Conservation (phyloP, 2,113 vertebrate genomes). For the Calidris pygmaea region DNA sequence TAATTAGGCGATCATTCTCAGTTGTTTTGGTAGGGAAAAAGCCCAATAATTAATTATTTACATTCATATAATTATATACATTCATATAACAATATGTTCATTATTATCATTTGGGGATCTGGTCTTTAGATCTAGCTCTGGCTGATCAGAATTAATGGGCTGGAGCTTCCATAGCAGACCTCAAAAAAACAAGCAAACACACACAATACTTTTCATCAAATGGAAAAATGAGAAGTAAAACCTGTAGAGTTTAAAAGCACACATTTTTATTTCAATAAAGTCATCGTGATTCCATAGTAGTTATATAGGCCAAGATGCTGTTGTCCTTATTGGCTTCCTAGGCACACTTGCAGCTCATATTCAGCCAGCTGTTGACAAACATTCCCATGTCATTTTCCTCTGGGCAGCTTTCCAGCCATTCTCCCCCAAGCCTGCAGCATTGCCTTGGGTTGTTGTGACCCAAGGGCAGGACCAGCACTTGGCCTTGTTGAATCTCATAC, state of each 20-base stretch:
- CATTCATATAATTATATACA: background rate
- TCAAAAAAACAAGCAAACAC: background rate
- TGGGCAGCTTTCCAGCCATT: background rate
- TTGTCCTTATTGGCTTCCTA: background rate
- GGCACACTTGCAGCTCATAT: background rate
- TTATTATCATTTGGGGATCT: background rate
- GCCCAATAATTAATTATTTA: background rate
- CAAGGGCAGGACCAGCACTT: background rate
- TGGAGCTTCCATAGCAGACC: background rate
- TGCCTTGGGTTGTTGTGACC: background rate
- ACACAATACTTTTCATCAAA: background rate
- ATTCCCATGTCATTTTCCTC: background rate
- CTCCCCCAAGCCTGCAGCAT: background rate
- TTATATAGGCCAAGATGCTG: background rate
- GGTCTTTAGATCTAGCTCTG: background rate
- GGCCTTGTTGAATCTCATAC: background rate
- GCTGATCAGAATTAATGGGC: background rate
- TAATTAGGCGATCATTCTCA: background rate
- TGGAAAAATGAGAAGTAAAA: background rate
- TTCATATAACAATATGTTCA: background rate
- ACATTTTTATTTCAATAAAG: background rate
- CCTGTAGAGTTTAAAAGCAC: background rate
- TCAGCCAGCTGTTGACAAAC: background rate
- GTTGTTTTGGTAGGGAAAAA: background rate
- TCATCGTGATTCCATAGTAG: fast-evolving